phyloP scores from a whole-genome alignment of 37 sponge, comb jelly and placozoan genomes.

The Oopsacas minuta region DNA sequence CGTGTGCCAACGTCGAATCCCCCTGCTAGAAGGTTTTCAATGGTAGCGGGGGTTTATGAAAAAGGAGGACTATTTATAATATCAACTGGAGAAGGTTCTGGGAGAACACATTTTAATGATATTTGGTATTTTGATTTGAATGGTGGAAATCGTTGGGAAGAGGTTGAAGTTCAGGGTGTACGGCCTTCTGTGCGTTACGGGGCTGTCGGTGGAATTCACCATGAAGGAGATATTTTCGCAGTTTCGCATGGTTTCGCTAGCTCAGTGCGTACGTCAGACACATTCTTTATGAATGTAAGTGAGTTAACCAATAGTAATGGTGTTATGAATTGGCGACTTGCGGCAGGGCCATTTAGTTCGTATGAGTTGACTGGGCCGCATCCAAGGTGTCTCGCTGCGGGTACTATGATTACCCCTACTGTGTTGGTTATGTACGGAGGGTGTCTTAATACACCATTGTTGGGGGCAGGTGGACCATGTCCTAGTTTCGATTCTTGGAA shows the following conservation, averaged over 20 bases:
- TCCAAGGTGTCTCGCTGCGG: constrained; percentile 8
- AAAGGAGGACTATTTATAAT: not conserved
- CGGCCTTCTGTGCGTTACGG: not conserved
- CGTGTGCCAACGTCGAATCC: not conserved
- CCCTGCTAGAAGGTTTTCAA: constrained; percentile 10
- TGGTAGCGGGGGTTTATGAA: not conserved
- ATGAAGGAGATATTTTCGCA: not conserved
- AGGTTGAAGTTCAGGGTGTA: not conserved
- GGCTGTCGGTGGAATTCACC: not conserved
- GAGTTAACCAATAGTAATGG: not conserved
- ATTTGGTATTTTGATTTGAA: constrained; percentile 15
- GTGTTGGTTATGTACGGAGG: constrained; percentile 1
- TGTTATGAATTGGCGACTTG: not conserved
- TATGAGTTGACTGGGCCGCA: not conserved
- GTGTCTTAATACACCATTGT: not conserved
- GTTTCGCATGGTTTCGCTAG: constrained; percentile 5
- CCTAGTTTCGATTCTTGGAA: constrained; percentile 7
- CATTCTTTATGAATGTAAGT: not conserved
- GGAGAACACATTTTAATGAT: not conserved
- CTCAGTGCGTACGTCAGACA: not conserved
- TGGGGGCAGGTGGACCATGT: not conserved
- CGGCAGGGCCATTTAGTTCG: not conserved
- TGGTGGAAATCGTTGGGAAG: not conserved
- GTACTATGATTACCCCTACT: constrained; percentile 1
- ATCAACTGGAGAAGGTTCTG: constrained; percentile 2